phyloP scores from a whole-genome alignment of 2,113 vertebrate genomes.

The Clarias gariepinus region DNA sequence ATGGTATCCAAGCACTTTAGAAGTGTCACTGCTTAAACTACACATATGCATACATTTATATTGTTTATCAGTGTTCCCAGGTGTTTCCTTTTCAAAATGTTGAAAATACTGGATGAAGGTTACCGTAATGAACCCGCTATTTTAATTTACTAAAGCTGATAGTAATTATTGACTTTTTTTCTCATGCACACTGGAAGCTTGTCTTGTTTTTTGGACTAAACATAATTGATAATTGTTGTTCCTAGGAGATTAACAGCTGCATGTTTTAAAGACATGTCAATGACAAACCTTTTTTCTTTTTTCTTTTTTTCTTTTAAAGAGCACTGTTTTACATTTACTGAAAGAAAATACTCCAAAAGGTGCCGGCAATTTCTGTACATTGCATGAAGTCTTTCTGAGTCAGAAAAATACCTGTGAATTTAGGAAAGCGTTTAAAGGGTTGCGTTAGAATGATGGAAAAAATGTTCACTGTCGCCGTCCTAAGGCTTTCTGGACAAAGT shows the following conservation, averaged over 20 bases:
- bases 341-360: neutral
- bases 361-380: neutral
- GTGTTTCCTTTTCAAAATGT: neutral
- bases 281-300: neutral
- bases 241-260: neutral
- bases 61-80: neutral
- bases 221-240: neutral
- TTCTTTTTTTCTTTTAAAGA: too few species aligned
- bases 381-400: neutral
- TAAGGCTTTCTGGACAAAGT: neutral
- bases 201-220: slow-evolving; percentile 1
- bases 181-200: neutral
- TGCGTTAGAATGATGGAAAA: neutral
- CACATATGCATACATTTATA: neutral
- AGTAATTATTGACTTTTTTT: neutral
- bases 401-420: neutral
- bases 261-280: too few species aligned
- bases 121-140: neutral
- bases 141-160: neutral
- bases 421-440: neutral
- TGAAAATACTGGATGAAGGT: neutral
- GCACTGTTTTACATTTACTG: neutral
- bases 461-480: neutral
- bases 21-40: too few species aligned
- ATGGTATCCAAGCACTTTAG: too few species aligned